Conservation (phyloP, 2,888 invertebrate genomes). For the Cosmia pyralina region DNA sequence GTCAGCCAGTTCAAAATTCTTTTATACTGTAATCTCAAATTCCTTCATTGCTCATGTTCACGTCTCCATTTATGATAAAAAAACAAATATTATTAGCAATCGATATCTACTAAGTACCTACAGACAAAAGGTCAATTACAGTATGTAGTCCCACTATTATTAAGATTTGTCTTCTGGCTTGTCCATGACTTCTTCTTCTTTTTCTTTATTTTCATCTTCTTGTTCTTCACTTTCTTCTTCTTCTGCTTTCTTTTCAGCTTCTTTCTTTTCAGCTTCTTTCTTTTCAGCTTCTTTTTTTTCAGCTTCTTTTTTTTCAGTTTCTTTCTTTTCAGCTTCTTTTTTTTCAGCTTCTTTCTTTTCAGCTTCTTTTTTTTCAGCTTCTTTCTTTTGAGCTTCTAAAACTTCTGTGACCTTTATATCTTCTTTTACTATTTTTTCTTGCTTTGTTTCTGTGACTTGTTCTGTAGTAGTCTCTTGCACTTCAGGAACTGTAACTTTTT, state of each 20-base stretch:
- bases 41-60: neutral
- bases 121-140: neutral
- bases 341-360: neutral
- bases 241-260: neutral
- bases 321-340: no score
- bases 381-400: neutral
- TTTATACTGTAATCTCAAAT: neutral
- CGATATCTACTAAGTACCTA: neutral
- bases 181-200: neutral
- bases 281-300: neutral
- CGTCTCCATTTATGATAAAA: neutral
- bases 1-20: neutral
- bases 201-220: neutral
- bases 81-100: neutral
- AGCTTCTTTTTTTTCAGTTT: no score
- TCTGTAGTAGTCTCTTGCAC: neutral
- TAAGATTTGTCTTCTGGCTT: neutral
- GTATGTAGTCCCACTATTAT: neutral
- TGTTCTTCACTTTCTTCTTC: neutral
- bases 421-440: neutral
- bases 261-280: no score
- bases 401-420: no score
- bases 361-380: neutral
- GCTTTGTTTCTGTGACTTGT: neutral
- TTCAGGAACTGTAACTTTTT: neutral